These are phyloP conservation scores for Boleophthalmus pectinirostris DNA, from an alignment of 2,113 vertebrate genomes.

Conservation along the genomic window DNA sequence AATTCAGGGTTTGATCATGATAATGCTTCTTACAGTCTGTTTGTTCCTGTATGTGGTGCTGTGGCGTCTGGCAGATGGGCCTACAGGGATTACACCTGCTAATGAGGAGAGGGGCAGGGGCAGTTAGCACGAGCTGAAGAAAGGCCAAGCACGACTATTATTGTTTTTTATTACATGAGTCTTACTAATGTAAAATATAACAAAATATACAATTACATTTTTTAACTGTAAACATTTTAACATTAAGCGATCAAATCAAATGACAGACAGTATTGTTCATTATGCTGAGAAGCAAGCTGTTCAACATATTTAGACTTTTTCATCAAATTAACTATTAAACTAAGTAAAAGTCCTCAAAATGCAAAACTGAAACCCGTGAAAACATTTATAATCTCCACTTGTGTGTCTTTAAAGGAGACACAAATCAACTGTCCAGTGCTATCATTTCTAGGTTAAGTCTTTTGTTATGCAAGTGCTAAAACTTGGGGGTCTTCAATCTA, in stretches of 20 bases:
- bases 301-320: too few species aligned
- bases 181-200: not conserved
- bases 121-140: not conserved
- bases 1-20: conserved; percentile 55
- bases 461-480: not conserved
- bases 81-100: conserved; percentile 68
- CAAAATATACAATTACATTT: not conserved
- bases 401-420: not conserved
- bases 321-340: too few species aligned
- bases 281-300: too few species aligned
- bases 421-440: too few species aligned
- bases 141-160: not conserved
- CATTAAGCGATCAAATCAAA: too few species aligned
- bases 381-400: too few species aligned
- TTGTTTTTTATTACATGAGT: not conserved
- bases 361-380: too few species aligned
- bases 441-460: not conserved
- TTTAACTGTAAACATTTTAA: not conserved
- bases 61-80: conserved; percentile 67
- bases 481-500: not conserved
- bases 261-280: too few species aligned
- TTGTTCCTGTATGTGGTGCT: conserved; percentile 61
- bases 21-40: conserved; percentile 37
- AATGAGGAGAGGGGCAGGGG: conserved; percentile 54
- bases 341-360: too few species aligned